These are phyloP conservation scores for Blastobasis lacticolella DNA, from an alignment of 2,888 invertebrate species.

Conservation along the genomic window DNA sequence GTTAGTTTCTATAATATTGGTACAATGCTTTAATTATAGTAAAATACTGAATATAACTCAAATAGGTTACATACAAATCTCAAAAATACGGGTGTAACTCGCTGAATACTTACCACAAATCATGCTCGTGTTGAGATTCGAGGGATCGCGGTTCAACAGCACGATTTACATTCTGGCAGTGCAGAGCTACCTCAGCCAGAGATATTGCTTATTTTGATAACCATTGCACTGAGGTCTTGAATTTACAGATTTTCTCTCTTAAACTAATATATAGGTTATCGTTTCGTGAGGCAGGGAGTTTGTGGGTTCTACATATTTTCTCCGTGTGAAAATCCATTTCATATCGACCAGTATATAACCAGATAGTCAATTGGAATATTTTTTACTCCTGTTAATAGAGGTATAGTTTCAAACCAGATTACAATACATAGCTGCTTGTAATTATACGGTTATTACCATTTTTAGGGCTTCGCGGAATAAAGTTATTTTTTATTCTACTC, in stretches of 20 bases:
- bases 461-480: too few species aligned
- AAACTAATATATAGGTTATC: not conserved
- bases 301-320: not conserved
- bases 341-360: too few species aligned
- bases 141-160: conserved; percentile 4
- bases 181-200: not conserved
- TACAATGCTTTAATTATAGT: too few species aligned
- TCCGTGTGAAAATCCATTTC: not conserved
- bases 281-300: not conserved
- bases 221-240: not conserved
- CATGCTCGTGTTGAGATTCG: conserved; percentile 5
- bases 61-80: conserved; percentile 5
- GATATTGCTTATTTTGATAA: not conserved
- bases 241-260: not conserved
- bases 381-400: too few species aligned
- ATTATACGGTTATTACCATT: too few species aligned
- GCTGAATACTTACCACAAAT: conserved; percentile 5
- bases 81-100: not conserved
- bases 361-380: too few species aligned
- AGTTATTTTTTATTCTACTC: too few species aligned
- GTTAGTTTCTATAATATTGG: too few species aligned
- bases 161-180: conserved; percentile 5
- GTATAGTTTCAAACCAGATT: too few species aligned
- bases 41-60: not conserved
- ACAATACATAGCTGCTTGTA: too few species aligned